A percentile compares a stretch with the other conserved stretches of the same genome.
phyloP scores from a whole-genome alignment of 2,797 vertebrate genomes.

The Chanos chanos region DNA sequence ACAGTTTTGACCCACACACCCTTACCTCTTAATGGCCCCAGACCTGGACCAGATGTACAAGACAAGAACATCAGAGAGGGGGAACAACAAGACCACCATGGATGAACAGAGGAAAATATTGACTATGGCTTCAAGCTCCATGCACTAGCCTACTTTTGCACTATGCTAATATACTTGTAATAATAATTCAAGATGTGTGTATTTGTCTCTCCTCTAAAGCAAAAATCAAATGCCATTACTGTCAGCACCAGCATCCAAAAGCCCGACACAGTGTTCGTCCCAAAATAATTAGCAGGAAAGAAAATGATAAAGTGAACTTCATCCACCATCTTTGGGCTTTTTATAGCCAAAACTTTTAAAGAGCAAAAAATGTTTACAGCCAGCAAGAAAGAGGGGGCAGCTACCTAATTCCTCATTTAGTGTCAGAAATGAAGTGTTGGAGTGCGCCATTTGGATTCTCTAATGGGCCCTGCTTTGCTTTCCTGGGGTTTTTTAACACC shows the following conservation, averaged over 20 bases:
- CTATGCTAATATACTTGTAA: background rate
- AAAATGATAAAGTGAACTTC: slow-evolving; percentile 21
- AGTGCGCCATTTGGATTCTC: background rate
- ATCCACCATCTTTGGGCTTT: slow-evolving; percentile 3
- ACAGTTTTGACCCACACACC: slow-evolving; percentile 11
- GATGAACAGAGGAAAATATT: background rate
- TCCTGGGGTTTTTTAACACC: slow-evolving; percentile 24
- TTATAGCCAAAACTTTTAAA: slow-evolving; percentile 10
- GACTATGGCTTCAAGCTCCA: background rate
- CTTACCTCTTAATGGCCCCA: background rate
- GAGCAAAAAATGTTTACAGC: slow-evolving; percentile 32
- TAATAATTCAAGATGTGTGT: too few relatives aligned
- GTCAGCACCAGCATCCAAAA: too few relatives aligned
- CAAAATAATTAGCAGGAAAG: slow-evolving; percentile 13
- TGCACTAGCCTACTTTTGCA: background rate
- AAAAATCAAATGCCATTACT: background rate
- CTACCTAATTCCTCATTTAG: slow-evolving; percentile 26
- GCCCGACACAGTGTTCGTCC: background rate
- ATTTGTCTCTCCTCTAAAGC: background rate
- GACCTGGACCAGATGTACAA: slow-evolving; percentile 39
- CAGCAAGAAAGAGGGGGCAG: slow-evolving; percentile 1
- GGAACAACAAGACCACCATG: slow-evolving; percentile 17
- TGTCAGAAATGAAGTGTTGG: slow-evolving; percentile 21
- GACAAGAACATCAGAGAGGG: slow-evolving; percentile 12
- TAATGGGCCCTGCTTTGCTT: slow-evolving; percentile 24